A percentile compares a stretch with the other conserved stretches of the same genome.
Evolutionary conservation across 2,113 vertebrate species (phyloP).

Genomic region (Nothobranchius kuhntae): DNA sequence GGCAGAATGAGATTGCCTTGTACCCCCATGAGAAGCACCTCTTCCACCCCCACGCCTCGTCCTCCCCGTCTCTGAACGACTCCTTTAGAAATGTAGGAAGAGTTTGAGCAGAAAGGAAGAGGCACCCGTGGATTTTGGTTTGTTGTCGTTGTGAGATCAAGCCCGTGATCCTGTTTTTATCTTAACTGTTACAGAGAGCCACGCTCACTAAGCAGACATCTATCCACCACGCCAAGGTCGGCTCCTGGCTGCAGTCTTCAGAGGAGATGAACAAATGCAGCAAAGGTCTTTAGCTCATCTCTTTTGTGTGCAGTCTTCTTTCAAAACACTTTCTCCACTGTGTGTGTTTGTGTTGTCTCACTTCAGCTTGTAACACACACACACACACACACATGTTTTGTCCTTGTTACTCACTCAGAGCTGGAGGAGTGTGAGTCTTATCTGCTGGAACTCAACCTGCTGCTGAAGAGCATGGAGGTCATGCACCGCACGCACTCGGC

Average conservation of each 20-base stretch:
- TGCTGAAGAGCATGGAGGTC: constrained; percentile 93
- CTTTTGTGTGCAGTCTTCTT: constrained; percentile 47
- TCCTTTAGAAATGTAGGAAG: constrained; percentile 82
- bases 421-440: constrained; percentile 86
- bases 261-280: constrained; percentile 94
- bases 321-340: not conserved
- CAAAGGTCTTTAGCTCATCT: constrained; percentile 75
- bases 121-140: not conserved
- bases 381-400: not conserved
- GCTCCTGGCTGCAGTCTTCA: constrained; percentile 87
- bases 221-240: constrained; percentile 83
- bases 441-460: constrained; percentile 88
- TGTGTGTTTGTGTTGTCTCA: not conserved
- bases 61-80: constrained; percentile 72
- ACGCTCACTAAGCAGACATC: constrained; percentile 87
- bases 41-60: constrained; percentile 78
- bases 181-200: constrained; percentile 63
- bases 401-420: constrained; percentile 71
- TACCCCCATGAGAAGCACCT: constrained; percentile 86
- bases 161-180: not conserved
- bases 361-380: not conserved
- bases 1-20: constrained; percentile 94
- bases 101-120: not conserved
- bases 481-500: constrained; percentile 91
- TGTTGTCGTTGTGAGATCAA: not conserved